Base-by-base conservation (phyloP, 2,113 vertebrate genomes). In the Cygnus atratus region DNA sequence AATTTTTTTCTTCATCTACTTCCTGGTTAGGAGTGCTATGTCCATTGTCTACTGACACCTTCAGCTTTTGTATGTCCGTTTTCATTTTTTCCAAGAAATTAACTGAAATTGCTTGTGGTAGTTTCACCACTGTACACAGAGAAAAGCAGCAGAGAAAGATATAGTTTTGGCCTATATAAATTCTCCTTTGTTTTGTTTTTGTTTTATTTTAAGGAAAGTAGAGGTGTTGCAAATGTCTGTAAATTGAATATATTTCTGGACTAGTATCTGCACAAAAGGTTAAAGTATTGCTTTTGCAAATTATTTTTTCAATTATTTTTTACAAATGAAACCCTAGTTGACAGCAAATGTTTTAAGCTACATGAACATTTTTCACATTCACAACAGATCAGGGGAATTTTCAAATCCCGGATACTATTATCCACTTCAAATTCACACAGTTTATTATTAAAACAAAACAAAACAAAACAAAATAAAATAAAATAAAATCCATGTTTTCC, bases 81-180 rank as follows among this genome's bases (percentile, higher is more conserved):
- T 55, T 52, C 55, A 46, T 9, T 65, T 93, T 82, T 76, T 33
- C 22, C 41, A 75, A 71, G 19, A 66, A 67, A 62, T 31, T 0
- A 68, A 76, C 43, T 9, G 24, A 65, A 68, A 68, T 29, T 62
- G 29, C 15, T 37, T 61, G 16, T 61, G 25, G 19, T n/a, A 43
- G 26, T 31, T 18, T 37, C 50, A 55, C n/a, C 13, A 18, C 31
- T 55, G 26, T 68, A n/a, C 22, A 43, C 2, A 70, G 14, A 59
- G 33, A 57, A 76, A 86, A 84, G 11, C 8, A 70, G 31, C 4
- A 33, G 19, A 33, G 33, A 59, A 76, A 76, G 2, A n/a, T n/a
- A 33, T 0, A 1, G 2, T 11, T 87, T 70, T 86, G 28, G 43
- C 9, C 43, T 54, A 13, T 3, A 21, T 29, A 67, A 20, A 37